These are phyloP conservation scores for Gnathonemus longibarbis DNA, from an alignment of 2,113 vertebrate species.

Conservation along the genomic window DNA sequence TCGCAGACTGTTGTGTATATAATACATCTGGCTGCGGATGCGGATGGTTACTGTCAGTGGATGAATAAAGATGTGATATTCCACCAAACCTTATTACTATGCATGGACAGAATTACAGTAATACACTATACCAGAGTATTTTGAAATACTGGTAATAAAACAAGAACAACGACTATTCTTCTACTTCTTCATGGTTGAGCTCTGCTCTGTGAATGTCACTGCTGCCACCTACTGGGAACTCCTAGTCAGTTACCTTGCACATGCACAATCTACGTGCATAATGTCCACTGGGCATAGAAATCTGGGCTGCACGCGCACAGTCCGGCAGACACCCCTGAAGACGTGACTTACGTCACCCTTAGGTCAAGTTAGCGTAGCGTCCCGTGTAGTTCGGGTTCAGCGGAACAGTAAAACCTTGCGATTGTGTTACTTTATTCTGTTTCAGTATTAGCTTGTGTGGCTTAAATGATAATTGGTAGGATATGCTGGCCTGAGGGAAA, in stretches of 20 bases:
- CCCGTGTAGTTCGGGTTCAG: background rate
- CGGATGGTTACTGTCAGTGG: background rate
- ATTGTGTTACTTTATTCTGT: background rate
- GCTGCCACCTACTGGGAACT: background rate
- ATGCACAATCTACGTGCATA: background rate
- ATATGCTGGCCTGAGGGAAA: background rate
- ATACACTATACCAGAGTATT: background rate
- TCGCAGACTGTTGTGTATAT: background rate
- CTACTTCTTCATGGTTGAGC: background rate
- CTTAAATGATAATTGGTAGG: background rate
- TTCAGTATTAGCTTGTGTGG: background rate
- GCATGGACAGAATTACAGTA: background rate
- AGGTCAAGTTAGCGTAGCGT: background rate
- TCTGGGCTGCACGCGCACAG: background rate
- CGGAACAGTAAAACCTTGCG: background rate
- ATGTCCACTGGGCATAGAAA: background rate
- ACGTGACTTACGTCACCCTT: background rate
- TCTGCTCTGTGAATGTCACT: background rate
- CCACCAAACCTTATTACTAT: background rate
- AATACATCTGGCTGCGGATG: background rate
- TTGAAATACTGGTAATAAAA: background rate
- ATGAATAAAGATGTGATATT: background rate
- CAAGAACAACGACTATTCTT: background rate
- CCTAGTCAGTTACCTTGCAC: background rate
- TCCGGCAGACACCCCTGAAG: background rate